Evolutionary conservation across 2,888 invertebrate genomes (phyloP).

Genomic region (Disparrhopalites patrizii): DNA sequence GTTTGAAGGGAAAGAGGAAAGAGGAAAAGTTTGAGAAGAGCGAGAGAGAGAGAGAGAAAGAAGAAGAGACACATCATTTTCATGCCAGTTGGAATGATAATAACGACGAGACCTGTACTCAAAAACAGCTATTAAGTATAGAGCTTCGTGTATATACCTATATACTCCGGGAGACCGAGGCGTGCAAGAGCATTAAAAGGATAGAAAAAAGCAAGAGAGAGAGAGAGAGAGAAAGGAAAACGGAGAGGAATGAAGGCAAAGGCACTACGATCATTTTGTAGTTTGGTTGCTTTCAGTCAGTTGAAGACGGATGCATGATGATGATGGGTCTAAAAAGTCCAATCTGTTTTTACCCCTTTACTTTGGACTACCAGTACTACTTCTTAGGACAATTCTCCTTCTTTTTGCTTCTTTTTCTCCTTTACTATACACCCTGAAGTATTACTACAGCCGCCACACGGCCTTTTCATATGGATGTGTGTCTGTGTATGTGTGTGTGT

Average conservation of each 20-base stretch:
- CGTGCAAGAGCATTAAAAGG: background rate
- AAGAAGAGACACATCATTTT: slow-evolving; percentile 30
- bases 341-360: too few relatives aligned
- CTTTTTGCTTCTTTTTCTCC: too few relatives aligned
- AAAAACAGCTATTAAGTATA: slow-evolving; percentile 24
- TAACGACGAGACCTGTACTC: slow-evolving; percentile 28
- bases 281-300: background rate
- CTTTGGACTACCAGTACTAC: too few relatives aligned
- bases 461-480: too few relatives aligned
- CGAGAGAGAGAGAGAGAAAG: too few relatives aligned
- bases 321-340: background rate
- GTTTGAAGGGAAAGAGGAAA: too few relatives aligned
- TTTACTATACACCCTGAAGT: too few relatives aligned
- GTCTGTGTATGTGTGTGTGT: background rate
- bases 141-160: too few relatives aligned
- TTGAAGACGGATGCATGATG: background rate
- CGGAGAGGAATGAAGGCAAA: too few relatives aligned
- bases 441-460: too few relatives aligned
- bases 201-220: background rate
- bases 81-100: slow-evolving; percentile 30
- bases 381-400: too few relatives aligned
- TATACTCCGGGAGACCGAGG: background rate
- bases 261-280: background rate
- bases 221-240: background rate
- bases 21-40: too few relatives aligned